A percentile compares a stretch with the other conserved stretches of the same genome.
These are phyloP conservation scores for Ianthella basta DNA, from an alignment of 37 sponge, comb jelly and placozoan genomes.

Conservation along the genomic window DNA sequence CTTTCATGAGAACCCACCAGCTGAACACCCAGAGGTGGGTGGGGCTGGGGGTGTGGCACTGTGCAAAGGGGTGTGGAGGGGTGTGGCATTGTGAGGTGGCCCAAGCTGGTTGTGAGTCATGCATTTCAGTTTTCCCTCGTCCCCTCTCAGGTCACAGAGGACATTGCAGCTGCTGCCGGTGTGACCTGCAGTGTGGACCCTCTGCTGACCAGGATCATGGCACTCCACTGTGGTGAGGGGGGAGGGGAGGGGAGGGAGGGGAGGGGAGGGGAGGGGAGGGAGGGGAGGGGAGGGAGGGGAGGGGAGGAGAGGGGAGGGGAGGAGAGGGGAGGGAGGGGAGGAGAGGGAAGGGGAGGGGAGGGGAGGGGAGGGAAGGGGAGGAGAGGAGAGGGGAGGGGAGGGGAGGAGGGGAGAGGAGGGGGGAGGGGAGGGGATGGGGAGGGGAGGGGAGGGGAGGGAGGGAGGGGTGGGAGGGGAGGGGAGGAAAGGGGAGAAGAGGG, in stretches of 20 bases:
- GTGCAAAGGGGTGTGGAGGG: background rate
- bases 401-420: slow-evolving; percentile 1
- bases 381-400: background rate
- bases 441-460: background rate
- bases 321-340: background rate
- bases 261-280: background rate
- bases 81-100: too few species aligned
- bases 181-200: slow-evolving; percentile 85
- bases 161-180: slow-evolving; percentile 91
- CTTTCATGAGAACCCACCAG: slow-evolving; percentile 23
- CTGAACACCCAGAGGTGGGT: slow-evolving; percentile 9
- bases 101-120: too few species aligned
- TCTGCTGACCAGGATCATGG: slow-evolving; percentile 61
- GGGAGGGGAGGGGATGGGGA: background rate
- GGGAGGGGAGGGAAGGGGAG: background rate
- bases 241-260: background rate
- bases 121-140: background rate
- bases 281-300: background rate
- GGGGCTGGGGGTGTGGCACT: background rate
- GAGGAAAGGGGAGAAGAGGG: background rate
- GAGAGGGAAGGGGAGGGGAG: background rate
- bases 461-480: background rate
- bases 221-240: slow-evolving; percentile 63
- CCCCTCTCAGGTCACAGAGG: slow-evolving; percentile 66
- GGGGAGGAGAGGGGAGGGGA: background rate